Conservation (phyloP, 2,113 vertebrate species). For the Nyctibius bracteatus region DNA sequence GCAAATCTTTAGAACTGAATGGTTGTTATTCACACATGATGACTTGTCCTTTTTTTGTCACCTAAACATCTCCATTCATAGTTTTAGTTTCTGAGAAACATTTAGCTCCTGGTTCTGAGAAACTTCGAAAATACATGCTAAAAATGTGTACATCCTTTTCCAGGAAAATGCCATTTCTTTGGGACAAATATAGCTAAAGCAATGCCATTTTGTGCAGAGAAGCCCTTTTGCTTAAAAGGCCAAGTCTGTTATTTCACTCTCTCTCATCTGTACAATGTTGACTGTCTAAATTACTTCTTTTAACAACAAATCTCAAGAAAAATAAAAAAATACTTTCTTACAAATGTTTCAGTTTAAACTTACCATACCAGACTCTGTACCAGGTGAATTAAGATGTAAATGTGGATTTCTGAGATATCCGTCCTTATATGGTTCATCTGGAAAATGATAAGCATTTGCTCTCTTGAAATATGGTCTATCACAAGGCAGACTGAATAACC, state of each 20-base stretch:
- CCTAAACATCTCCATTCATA: not conserved
- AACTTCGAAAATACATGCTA: not conserved
- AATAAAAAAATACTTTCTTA: not conserved
- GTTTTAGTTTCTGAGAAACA: not conserved
- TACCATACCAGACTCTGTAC: constrained; percentile 81
- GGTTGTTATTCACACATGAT: not conserved
- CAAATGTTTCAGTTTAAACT: constrained; percentile 24
- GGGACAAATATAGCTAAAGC: not conserved
- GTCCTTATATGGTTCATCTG: constrained; percentile 87
- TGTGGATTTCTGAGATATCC: constrained; percentile 92
- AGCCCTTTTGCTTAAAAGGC: not conserved
- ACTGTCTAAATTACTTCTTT: not conserved
- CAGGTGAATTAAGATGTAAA: constrained; percentile 77
- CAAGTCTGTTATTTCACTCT: not conserved
- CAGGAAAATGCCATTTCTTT: not conserved
- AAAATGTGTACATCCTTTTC: not conserved
- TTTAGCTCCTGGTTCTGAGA: not conserved
- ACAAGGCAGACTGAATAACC: constrained; percentile 77
- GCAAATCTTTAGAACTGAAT: not conserved
- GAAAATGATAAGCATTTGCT: constrained; percentile 88
- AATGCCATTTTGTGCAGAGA: not conserved
- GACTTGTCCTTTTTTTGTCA: not conserved
- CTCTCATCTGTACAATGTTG: not conserved
- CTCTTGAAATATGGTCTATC: constrained; percentile 89
- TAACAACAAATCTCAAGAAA: not conserved